Percentiles rank a stretch among this genome's conserved stretches.
Conservation (phyloP, 2,797 vertebrate genomes). For the Capromys pilorides region DNA sequence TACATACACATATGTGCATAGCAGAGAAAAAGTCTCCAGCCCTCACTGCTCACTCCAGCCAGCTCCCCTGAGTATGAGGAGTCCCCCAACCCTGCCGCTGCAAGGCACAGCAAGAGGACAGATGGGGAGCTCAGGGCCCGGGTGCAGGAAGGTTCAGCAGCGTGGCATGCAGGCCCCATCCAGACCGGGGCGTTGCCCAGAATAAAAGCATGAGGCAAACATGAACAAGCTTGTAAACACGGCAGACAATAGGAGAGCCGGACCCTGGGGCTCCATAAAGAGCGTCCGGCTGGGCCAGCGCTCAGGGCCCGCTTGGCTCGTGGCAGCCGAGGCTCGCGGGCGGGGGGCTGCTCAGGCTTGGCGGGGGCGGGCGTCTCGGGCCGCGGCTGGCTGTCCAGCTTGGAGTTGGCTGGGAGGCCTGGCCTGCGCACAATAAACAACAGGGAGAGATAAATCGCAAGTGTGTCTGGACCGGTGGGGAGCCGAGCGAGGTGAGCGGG, state of each 20-base stretch:
- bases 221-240: conserved; percentile 61
- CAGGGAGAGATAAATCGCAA: conserved; percentile 78
- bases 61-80: neutral
- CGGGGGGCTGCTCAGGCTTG: conserved; percentile 76
- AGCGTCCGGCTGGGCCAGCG: conserved; percentile 36
- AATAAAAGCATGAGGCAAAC: conserved; percentile 64
- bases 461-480: conserved; percentile 78
- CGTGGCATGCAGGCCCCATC: conserved; percentile 62
- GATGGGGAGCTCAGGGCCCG: neutral
- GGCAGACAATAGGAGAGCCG: conserved; percentile 69
- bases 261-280: conserved; percentile 64
- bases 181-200: conserved; percentile 67
- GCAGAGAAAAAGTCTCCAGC: neutral
- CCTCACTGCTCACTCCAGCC: rapidly evolving
- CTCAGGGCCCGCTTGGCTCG: conserved; percentile 66
- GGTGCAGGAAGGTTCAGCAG: conserved; percentile 16
- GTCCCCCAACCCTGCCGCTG: neutral
- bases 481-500: conserved; percentile 56
- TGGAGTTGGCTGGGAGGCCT: conserved; percentile 75
- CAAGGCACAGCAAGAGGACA: neutral
- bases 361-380: conserved; percentile 71
- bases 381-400: conserved; percentile 69
- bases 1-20: neutral
- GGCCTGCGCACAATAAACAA: conserved; percentile 78
- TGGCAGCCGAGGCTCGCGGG: conserved; percentile 57